Conservation (phyloP, 2,888 invertebrate species). For the Chironomus riparius region DNA sequence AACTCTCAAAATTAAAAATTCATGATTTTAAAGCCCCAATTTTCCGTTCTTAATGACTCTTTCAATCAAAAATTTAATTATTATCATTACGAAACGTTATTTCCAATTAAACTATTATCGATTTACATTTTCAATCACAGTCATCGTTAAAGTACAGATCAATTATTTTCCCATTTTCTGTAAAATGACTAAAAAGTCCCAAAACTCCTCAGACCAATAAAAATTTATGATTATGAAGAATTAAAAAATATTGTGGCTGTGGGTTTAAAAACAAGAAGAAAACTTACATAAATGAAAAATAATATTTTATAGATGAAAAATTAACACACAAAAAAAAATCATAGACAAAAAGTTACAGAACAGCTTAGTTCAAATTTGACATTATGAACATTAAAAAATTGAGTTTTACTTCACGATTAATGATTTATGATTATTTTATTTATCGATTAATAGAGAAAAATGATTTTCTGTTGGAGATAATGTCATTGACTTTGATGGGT, state of each 20-base stretch:
- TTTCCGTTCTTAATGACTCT: no score
- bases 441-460: no score
- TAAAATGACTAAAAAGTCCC: neutral
- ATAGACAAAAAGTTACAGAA: no score
- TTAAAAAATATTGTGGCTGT: neutral
- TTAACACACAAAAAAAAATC: neutral
- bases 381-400: no score
- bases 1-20: no score
- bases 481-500: no score
- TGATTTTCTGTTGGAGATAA: no score
- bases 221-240: neutral
- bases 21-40: no score
- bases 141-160: neutral
- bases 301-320: neutral
- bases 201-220: conserved; percentile 4
- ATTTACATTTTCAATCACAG: neutral
- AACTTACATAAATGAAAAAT: neutral
- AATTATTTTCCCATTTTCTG: neutral
- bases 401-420: no score
- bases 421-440: no score
- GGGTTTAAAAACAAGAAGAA: neutral
- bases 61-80: no score
- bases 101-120: neutral
- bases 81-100: neutral
- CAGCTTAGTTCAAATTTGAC: no score